Percentiles rank a stretch among this genome's conserved stretches.
Conservation (phyloP, 2,113 vertebrate genomes). For the Hiodon alosoides region DNA sequence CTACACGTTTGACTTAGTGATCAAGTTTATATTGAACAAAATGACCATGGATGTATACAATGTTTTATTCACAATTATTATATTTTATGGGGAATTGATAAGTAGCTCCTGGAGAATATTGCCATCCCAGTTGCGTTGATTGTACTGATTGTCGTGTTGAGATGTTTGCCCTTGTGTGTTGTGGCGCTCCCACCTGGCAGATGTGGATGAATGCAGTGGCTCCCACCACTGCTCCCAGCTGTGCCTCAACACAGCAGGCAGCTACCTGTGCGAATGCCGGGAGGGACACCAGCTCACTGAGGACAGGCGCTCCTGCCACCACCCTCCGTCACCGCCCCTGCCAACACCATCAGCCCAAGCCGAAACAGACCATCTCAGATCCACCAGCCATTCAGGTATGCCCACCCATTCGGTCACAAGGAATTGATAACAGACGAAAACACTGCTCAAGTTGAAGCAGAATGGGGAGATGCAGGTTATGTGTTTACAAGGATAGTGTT, state of each 20-base stretch:
- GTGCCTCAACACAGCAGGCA: slow-evolving; percentile 74
- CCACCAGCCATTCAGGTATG: slow-evolving; percentile 39
- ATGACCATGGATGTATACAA: too few relatives aligned
- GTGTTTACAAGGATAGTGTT: too few relatives aligned
- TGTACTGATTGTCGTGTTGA: too few relatives aligned
- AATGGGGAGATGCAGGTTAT: too few relatives aligned
- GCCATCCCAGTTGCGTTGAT: too few relatives aligned
- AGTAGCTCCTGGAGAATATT: too few relatives aligned
- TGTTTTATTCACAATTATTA: too few relatives aligned
- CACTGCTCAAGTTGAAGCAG: too few relatives aligned
- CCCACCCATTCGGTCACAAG: neutral
- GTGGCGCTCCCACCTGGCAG: slow-evolving; percentile 47
- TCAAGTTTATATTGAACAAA: too few relatives aligned
- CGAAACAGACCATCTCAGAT: slow-evolving; percentile 30
- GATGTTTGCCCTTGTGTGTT: too few relatives aligned
- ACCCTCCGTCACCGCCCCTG: slow-evolving; percentile 29
- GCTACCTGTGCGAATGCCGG: slow-evolving; percentile 69
- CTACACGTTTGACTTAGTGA: neutral
- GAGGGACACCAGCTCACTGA: slow-evolving; percentile 61
- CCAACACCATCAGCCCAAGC: slow-evolving; percentile 15
- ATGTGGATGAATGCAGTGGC: slow-evolving; percentile 75
- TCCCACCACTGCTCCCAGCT: slow-evolving; percentile 60
- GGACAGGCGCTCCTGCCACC: slow-evolving; percentile 54
- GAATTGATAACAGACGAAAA: neutral
- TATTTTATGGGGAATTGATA: too few relatives aligned